Evolutionary conservation across 2,797 vertebrate species (phyloP).

Genomic region (Sebastes vulpes): DNA sequence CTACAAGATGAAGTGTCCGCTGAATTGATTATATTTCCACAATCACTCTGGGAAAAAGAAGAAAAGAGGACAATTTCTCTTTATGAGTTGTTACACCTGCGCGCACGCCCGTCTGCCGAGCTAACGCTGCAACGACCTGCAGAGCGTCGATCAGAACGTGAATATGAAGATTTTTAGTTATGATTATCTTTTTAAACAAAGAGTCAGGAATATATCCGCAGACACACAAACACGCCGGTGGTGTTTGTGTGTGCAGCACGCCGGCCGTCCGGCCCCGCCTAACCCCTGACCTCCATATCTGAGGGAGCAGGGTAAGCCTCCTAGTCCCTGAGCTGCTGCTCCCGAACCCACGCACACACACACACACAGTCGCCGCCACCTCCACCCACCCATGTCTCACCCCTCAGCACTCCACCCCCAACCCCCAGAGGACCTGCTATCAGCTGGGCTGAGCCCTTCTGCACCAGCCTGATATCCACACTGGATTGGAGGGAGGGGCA

Average conservation of each 20-base stretch:
- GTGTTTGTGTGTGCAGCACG: conserved; percentile 21
- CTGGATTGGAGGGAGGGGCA: conserved; percentile 72
- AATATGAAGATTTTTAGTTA: conserved; percentile 19
- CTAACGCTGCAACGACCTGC: conserved; percentile 10
- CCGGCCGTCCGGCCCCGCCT: conserved; percentile 55
- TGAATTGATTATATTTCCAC: conserved; percentile 72
- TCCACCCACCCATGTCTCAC: conserved; percentile 66
- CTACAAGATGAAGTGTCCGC: conserved; percentile 65
- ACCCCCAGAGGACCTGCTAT: conserved; percentile 81
- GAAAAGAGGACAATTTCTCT: conserved; percentile 64
- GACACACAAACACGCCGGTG: conserved; percentile 16
- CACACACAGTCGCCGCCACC: not conserved
- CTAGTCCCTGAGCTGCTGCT: conserved; percentile 73
- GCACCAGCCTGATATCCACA: conserved; percentile 83
- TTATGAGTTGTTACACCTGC: conserved; percentile 69
- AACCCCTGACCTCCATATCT: conserved; percentile 82
- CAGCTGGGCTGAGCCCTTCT: conserved; percentile 83
- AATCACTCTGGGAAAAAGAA: conserved; percentile 55
- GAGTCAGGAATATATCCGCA: conserved; percentile 2
- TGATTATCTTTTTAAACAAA: conserved; percentile 26
- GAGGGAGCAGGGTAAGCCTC: conserved; percentile 77
- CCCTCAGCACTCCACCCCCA: conserved; percentile 63
- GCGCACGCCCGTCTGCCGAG: conserved; percentile 20
- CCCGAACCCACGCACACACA: conserved; percentile 20
- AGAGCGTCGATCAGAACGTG: conserved; percentile 25